Evolutionary conservation across 2,888 invertebrate genomes (phyloP).

Genomic region (Muschampia plurimacula): DNA sequence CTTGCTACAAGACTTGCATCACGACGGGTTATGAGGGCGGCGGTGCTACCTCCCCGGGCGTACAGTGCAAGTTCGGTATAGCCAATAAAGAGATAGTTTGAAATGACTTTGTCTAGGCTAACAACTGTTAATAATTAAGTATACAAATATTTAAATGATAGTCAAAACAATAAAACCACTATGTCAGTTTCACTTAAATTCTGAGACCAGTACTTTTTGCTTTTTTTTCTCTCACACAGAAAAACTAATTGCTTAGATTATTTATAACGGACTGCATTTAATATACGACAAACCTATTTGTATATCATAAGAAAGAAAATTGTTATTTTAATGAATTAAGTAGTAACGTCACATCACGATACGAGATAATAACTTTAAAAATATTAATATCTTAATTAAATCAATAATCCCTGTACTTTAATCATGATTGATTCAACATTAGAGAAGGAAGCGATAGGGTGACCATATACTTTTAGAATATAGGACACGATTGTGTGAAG

Average conservation of each 20-base stretch:
- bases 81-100: too few species aligned
- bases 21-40: too few species aligned
- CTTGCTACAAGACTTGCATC: too few species aligned
- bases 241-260: not conserved
- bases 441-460: not conserved
- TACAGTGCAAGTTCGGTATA: too few species aligned
- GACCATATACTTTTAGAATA: not conserved
- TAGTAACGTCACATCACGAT: constrained; percentile 14
- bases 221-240: not conserved
- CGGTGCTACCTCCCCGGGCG: too few species aligned
- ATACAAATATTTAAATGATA: not conserved
- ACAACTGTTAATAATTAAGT: too few species aligned
- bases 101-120: too few species aligned
- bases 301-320: not conserved
- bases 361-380: constrained; percentile 9
- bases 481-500: not conserved
- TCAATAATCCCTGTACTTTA: constrained; percentile 20
- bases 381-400: constrained; percentile 14
- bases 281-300: not conserved
- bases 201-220: not conserved
- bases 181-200: too few species aligned
- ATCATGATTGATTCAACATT: constrained; percentile 31
- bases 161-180: too few species aligned
- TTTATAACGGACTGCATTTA: not conserved
- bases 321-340: constrained; percentile 2